Evolutionary conservation across 2,888 invertebrate genomes (phyloP), one percentile per base, ranked within the genome.

Genomic region (Lymantria dispar): DNA sequence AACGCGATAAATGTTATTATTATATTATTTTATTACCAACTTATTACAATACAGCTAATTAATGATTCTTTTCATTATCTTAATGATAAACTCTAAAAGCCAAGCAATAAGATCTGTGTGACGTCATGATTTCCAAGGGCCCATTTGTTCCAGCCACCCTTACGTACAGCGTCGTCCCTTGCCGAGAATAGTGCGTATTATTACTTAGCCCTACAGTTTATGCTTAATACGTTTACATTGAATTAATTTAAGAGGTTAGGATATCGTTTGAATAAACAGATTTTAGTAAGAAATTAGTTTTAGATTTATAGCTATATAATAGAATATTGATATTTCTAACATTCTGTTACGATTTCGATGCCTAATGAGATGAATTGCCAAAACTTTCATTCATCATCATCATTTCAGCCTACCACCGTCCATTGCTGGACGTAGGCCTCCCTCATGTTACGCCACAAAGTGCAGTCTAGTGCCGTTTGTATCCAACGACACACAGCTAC

Each of bases 181-280:
- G 29, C 48, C 48, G n/a, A 48, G 49, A 49, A 43, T 42, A 50
- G 48, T 52, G 50, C 10, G 30, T 15, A 30, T 47, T 41, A 13
- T 29, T 42, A 13, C 36, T 30, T 12, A 29, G 45, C 37, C 41
- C 45, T 47, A 50, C 41, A 52, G 50, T 51, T 48, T 45, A 52
- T 52, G 37, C 40, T 14, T 55, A 50, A 57, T 64, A 53, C 47
- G 59, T 63, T 52, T 47, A 59, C 50, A 51, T 59, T 52, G 42
- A 47, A 53, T 58, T 44, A 38, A 38, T 8, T 38, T 38, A 38
- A 44, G 50, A 41, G 48, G 50, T 50, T 43, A 33, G n/a, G n/a
- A 38, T 10, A 47, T 45, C 29, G 38, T 29, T 49, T 48, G 36
- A n/a, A 40, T 38, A 51, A 8, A 38, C 38, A 38, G 12, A 38